These are phyloP conservation scores for Anadara kagoshimensis DNA, from an alignment of 1,140 invertebrate genomes.

Conservation along the genomic window DNA sequence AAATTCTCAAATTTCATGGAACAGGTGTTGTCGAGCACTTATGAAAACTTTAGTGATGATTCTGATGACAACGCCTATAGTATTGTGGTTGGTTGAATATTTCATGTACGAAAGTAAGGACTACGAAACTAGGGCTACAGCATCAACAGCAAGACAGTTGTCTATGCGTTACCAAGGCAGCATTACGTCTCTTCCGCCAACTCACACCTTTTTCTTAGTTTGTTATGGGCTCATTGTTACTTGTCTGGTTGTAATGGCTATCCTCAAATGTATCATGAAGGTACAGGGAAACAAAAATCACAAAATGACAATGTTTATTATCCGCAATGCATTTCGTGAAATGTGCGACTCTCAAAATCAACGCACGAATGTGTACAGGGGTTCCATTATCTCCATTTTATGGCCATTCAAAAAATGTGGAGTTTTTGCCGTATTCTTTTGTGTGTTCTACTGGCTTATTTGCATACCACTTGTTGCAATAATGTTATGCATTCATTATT, in stretches of 20 bases:
- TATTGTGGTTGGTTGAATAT: slow-evolving; percentile 42
- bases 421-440: slow-evolving; percentile 44
- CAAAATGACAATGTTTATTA: slow-evolving; percentile 38
- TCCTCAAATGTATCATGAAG: too few species aligned
- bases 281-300: slow-evolving; percentile 35
- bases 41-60: slow-evolving; percentile 29
- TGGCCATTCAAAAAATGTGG: slow-evolving; percentile 38
- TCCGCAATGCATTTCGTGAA: slow-evolving; percentile 47
- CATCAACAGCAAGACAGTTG: slow-evolving; percentile 10
- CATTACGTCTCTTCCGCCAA: slow-evolving; percentile 40
- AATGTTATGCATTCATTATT: slow-evolving; percentile 1
- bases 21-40: slow-evolving; percentile 28
- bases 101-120: slow-evolving; percentile 39
- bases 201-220: slow-evolving; percentile 49
- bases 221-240: slow-evolving; percentile 43
- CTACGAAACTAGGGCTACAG: background rate
- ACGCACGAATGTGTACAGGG: background rate
- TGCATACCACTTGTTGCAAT: slow-evolving; percentile 15
- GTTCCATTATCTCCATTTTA: slow-evolving; percentile 10
- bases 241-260: slow-evolving; percentile 38
- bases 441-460: slow-evolving; percentile 41
- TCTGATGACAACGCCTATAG: slow-evolving; percentile 38
- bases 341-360: slow-evolving; percentile 41
- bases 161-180: slow-evolving; percentile 35
- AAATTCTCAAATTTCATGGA: slow-evolving; percentile 14